phyloP scores from a whole-genome alignment of 2,113 vertebrate species.

The Callaeas wilsoni region DNA sequence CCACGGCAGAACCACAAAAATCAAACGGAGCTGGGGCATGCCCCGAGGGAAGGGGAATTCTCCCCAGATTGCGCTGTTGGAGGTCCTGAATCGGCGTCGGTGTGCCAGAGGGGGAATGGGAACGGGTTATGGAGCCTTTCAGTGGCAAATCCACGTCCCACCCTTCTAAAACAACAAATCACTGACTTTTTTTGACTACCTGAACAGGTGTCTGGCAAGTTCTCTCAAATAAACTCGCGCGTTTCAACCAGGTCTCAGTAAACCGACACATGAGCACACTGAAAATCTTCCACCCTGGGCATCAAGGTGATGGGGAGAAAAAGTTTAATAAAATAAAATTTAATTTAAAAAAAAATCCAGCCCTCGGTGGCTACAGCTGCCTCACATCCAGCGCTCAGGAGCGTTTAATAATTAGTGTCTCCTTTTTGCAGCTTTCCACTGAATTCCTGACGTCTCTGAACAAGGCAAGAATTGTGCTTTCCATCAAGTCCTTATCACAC shows the following conservation, averaged over 20 bases:
- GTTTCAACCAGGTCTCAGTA: neutral
- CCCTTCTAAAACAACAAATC: neutral
- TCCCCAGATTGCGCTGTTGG: no score
- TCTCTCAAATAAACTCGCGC: neutral
- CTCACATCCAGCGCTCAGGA: neutral
- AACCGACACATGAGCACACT: neutral
- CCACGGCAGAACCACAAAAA: neutral
- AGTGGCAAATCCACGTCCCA: neutral
- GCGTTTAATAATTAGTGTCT: fast-evolving
- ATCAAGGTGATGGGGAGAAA: neutral
- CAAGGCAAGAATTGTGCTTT: neutral
- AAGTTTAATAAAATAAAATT: neutral
- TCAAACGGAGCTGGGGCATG: neutral
- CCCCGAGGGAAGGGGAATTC: neutral
- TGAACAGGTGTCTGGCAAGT: neutral
- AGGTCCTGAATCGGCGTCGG: neutral
- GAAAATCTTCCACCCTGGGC: neutral
- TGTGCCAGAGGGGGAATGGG: neutral
- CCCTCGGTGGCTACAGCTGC: neutral
- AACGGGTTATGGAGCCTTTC: neutral
- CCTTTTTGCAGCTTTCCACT: neutral
- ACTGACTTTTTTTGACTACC: neutral
- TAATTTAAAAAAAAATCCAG: neutral
- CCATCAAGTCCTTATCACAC: neutral
- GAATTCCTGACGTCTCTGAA: neutral